Evolutionary conservation across 1,140 invertebrate species (phyloP).

Genomic region (Copidosoma floridanum): DNA sequence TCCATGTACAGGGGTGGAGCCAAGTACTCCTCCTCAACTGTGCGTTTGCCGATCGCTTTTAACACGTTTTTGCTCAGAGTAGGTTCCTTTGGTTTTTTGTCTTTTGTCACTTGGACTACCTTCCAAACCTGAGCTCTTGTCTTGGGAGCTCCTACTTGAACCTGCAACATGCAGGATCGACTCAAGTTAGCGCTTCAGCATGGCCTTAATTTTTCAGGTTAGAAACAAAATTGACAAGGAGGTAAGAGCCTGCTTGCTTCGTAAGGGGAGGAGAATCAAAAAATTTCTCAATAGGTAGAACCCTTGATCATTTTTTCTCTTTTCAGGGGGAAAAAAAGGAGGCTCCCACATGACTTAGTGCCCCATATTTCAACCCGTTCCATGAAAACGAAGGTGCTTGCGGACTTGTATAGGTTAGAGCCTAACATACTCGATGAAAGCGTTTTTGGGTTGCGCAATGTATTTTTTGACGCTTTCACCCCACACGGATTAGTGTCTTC

Average conservation of each 20-base stretch:
- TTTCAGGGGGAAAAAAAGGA: no score
- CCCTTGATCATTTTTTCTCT: no score
- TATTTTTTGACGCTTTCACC: background rate
- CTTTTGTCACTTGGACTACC: background rate
- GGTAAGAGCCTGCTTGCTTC: no score
- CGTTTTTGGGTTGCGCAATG: background rate
- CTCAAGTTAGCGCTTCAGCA: background rate
- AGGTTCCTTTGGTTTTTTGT: background rate
- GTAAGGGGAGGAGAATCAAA: no score
- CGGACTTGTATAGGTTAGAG: no score
- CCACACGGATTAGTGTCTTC: background rate
- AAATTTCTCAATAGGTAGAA: no score
- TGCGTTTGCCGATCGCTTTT: constrained; percentile 21
- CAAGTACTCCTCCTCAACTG: background rate
- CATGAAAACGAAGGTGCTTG: no score
- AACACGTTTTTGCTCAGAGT: constrained; percentile 17
- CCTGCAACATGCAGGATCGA: background rate
- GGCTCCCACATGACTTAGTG: no score
- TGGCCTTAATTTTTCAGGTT: no score
- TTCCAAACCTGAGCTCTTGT: background rate
- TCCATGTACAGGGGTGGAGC: constrained; percentile 19
- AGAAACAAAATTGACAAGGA: no score
- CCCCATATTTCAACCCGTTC: no score
- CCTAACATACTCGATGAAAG: no score
- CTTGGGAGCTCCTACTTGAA: background rate